Conservation (phyloP, 2,113 vertebrate genomes). For the Datnioides undecimradiatus region DNA sequence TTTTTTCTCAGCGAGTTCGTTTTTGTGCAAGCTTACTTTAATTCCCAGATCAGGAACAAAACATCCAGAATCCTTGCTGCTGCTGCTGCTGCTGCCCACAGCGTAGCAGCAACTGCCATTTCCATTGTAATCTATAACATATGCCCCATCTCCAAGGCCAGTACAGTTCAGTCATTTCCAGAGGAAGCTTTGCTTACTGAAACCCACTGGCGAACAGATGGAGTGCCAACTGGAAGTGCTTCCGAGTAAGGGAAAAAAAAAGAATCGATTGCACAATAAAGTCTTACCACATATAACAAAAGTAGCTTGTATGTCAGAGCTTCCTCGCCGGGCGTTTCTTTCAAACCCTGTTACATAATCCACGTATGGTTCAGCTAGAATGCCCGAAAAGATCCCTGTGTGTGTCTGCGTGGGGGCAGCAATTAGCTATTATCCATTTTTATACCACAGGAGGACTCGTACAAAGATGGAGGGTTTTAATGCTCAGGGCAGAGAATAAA, state of each 20-base stretch:
- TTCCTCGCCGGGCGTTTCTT: slow-evolving; percentile 12
- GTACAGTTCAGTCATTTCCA: slow-evolving; percentile 47
- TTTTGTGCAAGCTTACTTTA: slow-evolving; percentile 14
- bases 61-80: background rate
- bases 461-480: slow-evolving; percentile 4
- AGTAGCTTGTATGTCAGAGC: slow-evolving; percentile 37
- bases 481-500: slow-evolving; percentile 13
- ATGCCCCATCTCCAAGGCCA: slow-evolving; percentile 39
- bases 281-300: slow-evolving; percentile 29
- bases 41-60: slow-evolving; percentile 28
- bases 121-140: slow-evolving; percentile 63
- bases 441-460: slow-evolving; percentile 2
- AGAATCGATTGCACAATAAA: slow-evolving; percentile 41
- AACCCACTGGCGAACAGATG: slow-evolving; percentile 52
- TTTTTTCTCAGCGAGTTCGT: background rate
- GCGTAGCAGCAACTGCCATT: slow-evolving; percentile 33
- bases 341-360: slow-evolving; percentile 36
- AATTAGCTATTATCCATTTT: slow-evolving; percentile 20
- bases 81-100: slow-evolving; percentile 17
- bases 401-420: slow-evolving; percentile 5
- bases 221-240: slow-evolving; percentile 55
- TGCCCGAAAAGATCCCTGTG: background rate
- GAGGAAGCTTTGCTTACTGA: slow-evolving; percentile 52
- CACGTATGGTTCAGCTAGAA: background rate
- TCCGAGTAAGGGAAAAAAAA: slow-evolving; percentile 44